A percentile compares a stretch with the other conserved stretches of the same genome.
phyloP scores from a whole-genome alignment of 2,797 vertebrate genomes.

The Furcifer pardalis region DNA sequence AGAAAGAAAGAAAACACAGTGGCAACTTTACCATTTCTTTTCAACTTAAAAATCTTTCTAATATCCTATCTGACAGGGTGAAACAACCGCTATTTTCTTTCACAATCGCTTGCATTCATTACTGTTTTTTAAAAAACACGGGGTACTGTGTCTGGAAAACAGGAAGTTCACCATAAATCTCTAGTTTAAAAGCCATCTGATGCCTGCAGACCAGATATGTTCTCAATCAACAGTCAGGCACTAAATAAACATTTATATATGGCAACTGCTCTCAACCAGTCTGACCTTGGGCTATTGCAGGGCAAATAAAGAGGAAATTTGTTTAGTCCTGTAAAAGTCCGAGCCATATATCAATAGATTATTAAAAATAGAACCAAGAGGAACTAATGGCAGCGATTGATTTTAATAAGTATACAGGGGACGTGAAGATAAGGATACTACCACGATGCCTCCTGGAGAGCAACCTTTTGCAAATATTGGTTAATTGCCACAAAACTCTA shows the following conservation, averaged over 20 bases:
- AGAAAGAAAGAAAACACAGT: background rate
- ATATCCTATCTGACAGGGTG: conserved; percentile 39
- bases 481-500: conserved; percentile 39
- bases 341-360: conserved; percentile 83
- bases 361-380: conserved; percentile 77
- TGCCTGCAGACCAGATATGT: conserved; percentile 81
- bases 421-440: conserved; percentile 75
- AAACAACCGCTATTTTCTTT: conserved; percentile 55
- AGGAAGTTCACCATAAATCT: conserved; percentile 81
- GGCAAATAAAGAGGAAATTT: conserved; percentile 82
- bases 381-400: conserved; percentile 82
- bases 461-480: conserved; percentile 45
- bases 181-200: conserved; percentile 82
- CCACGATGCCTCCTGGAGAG: conserved; percentile 57
- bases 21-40: background rate
- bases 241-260: conserved; percentile 85
- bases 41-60: background rate
- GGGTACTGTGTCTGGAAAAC: conserved; percentile 78
- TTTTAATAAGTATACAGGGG: conserved; percentile 81
- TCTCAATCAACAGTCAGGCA: conserved; percentile 84
- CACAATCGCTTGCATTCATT: conserved; percentile 80
- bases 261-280: conserved; percentile 74
- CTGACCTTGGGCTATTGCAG: conserved; percentile 78
- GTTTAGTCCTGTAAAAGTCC: conserved; percentile 84
- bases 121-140: conserved; percentile 58